Evolutionary conservation across 2,888 invertebrate genomes (phyloP), one percentile per base, ranked within the genome.

Genomic region (Creontiades dilutus): DNA sequence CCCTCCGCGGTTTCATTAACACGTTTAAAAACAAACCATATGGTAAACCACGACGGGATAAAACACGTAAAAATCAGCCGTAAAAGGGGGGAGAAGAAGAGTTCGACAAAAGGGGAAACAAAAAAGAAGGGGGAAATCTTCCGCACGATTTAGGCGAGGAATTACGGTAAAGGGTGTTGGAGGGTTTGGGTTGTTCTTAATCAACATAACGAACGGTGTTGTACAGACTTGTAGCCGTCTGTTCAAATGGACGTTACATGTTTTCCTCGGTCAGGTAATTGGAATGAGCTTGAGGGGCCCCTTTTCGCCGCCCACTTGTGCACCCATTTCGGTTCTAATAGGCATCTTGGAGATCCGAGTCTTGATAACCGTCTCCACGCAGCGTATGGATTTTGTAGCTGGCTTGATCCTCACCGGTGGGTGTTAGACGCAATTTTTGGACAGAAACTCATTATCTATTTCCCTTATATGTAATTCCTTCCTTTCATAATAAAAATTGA

Each of bases 201-300:
- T 85, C 85, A 85, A 85, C 85, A 85, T 85, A 85, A 85, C 85
- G 85, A 85, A 85, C 61, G 37, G 4, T 61, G 85, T 85, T 28
- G 28, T 52, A 82, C 37, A 47, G 19, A n/a, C 27, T n/a, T 85
- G 85, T 85, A 85, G 61, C 55, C 85, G 85, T 85, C 28, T 61
- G 85, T 85, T 61, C 28, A 61, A 85, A 85, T 85, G 85, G 85
- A 85, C 57, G 85, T 85, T 85, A 85, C 85, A 85, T 85, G 85
- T 85, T 85, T 85, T 61, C 85, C 85, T 12, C 4, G 3, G 85
- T 85, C 85, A 61, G 61, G 85, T 85, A 85, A 85, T 85, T 85
- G 85, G 85, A 85, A 85, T 85, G 85, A 85, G 85, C 85, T 85
- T 85, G 85, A 85, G 85, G 61, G 82, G 48, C 82, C 52, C 82